phyloP scores from a whole-genome alignment of 2,888 invertebrate genomes.

The Xanthia icteritia region DNA sequence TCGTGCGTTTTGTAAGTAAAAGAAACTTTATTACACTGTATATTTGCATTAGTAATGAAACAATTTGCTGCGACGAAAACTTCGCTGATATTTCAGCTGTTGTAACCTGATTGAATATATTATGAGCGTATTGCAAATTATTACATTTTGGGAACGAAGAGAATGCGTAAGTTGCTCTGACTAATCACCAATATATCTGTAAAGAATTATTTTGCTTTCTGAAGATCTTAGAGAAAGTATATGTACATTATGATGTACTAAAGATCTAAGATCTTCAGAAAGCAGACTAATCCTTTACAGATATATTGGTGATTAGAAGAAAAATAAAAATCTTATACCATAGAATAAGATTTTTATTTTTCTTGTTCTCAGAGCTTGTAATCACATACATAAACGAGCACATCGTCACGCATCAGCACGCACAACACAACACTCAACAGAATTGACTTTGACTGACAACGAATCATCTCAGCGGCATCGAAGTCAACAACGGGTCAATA shows the following conservation, averaged over 20 bases:
- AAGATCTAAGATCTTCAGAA: no score
- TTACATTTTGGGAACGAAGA: constrained; percentile 10
- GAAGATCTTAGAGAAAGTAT: background rate
- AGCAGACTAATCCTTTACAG: no score
- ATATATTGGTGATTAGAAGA: no score
- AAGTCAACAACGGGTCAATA: background rate
- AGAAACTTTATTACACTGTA: constrained; percentile 46
- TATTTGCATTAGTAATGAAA: constrained; percentile 44
- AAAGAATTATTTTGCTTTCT: background rate
- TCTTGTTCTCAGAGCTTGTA: background rate
- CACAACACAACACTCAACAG: background rate
- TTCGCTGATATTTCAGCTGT: constrained; percentile 32
- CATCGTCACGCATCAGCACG: background rate
- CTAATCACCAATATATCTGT: constrained; percentile 4
- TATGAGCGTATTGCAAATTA: constrained; percentile 19
- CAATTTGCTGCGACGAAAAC: constrained; percentile 35
- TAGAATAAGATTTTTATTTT: background rate
- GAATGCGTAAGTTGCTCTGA: background rate
- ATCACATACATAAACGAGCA: background rate
- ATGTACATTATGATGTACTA: background rate
- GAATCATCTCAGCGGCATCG: background rate
- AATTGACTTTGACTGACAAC: background rate
- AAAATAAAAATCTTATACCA: no score
- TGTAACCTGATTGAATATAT: constrained; percentile 40
- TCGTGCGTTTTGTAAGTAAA: constrained; percentile 27